Conservation (phyloP, 2,113 vertebrate genomes). For the Accipiter virgatus region DNA sequence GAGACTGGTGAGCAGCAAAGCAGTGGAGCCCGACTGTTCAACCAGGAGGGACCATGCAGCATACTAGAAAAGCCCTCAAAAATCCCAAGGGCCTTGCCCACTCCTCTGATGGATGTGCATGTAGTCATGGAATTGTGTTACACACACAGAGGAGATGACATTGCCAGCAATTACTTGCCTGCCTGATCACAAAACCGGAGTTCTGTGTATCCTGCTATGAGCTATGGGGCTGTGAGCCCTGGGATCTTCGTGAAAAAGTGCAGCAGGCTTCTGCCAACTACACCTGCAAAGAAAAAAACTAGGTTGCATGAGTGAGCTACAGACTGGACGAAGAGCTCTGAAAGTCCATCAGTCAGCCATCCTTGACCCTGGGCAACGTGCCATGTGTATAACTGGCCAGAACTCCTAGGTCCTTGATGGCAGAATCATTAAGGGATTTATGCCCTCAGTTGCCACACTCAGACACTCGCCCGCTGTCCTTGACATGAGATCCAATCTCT, state of each 20-base stretch:
- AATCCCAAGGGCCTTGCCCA: neutral
- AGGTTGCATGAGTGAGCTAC: neutral
- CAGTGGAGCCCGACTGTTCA: rapidly evolving
- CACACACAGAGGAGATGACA: neutral
- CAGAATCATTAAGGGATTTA: neutral
- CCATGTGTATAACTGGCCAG: neutral
- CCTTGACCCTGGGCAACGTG: neutral
- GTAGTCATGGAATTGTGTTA: neutral
- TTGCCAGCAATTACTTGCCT: neutral
- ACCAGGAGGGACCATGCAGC: neutral
- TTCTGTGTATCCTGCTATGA: neutral
- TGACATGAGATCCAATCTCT: neutral
- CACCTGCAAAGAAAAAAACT: neutral
- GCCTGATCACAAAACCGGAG: neutral
- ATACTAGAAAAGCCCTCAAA: neutral
- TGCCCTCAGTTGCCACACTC: neutral
- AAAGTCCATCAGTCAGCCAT: neutral
- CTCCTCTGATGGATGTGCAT: neutral
- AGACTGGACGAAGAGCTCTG: neutral
- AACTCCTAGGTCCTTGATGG: neutral
- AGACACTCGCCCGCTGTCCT: neutral
- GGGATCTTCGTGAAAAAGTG: neutral
- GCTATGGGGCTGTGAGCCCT: neutral
- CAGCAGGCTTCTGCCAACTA: neutral
- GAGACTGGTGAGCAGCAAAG: neutral